Base-by-base conservation (phyloP, 2,113 vertebrate species). In the Gnathonemus longibarbis region DNA sequence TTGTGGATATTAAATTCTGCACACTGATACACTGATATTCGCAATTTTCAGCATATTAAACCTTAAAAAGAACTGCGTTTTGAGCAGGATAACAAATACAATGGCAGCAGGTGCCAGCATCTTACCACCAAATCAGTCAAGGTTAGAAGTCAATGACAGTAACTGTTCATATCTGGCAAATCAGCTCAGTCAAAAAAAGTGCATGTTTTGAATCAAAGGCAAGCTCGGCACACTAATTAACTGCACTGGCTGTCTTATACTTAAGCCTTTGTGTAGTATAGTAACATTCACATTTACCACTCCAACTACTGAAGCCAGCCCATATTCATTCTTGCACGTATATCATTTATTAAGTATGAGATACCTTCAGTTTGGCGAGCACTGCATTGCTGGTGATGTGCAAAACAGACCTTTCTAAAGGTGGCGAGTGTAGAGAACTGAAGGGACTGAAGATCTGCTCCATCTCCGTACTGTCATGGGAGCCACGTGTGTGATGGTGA, bases 361-460 rank as follows among this genome's bases (percentile, higher is more conserved):
- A 77, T 77, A 39, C 13, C 31, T 35, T 39, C 35, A 39, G 31
- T 17, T 39, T 10, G 31, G 66, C 13, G 10, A 74, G 70, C 27
- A 35, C 13, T 39, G 31, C 70, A 39, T 19, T 42, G 17, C 31
- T 19, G 13, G 0, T 19, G 74, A 80, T 2, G 15, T 80, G 74
- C 74, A 19, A 19, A 27, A 42, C 35, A 42, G 74, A 42, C n/a
- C 62, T 31, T 31, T 70, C 10, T 13, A 42, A 39, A 39, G 35
- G 74, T 42, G 74, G 74, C 15, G 74, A 42, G 62, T 27, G n/a
- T 31, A 31, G n/a, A 31, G n/a, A 70, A 66, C n/a, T 11, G 3
- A 27, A 27, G 50, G 50, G 27, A 56, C 45, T 87, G 46, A 87
- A 87, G 85, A 90, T 50, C 84, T 92, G 88, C 91, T 92, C 90